phyloP scores from a whole-genome alignment of 2,113 vertebrate genomes.

The Entosphenus tridentatus region DNA sequence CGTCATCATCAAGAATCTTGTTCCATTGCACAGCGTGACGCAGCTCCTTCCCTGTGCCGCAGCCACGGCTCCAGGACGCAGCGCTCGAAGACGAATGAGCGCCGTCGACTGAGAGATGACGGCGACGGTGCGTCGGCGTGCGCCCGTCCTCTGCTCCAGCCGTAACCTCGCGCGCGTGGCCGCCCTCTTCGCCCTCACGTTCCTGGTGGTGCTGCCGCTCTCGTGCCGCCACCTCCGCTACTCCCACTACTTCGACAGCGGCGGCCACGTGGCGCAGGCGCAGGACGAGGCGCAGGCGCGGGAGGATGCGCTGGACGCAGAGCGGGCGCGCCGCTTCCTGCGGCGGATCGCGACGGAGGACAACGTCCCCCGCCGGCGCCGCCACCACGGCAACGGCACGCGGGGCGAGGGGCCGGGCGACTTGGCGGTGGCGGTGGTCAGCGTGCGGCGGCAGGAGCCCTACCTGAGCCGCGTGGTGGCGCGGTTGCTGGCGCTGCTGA shows the following conservation, averaged over 20 bases:
- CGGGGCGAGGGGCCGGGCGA: not conserved
- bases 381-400: not conserved
- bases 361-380: not conserved
- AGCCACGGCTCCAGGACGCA: too few relatives aligned
- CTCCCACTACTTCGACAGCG: not conserved
- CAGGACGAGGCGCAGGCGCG: not conserved
- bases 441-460: not conserved
- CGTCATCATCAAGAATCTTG: too few relatives aligned
- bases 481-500: not conserved
- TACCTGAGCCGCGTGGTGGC: not conserved
- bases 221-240: slow-evolving; percentile 4
- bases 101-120: too few relatives aligned
- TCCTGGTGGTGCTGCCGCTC: not conserved
- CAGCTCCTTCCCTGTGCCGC: too few relatives aligned
- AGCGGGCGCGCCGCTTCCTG: not conserved
- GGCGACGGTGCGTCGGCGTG: too few relatives aligned
- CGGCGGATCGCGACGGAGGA: not conserved
- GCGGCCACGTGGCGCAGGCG: not conserved
- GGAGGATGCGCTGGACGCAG: not conserved
- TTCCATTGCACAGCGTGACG: too few relatives aligned
- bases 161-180: too few relatives aligned
- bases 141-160: too few relatives aligned
- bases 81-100: too few relatives aligned
- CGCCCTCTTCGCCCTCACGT: too few relatives aligned
- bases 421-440: not conserved